Evolutionary conservation across 92 coral and sea anemone species (phyloP).

Genomic region (Porites lobata): DNA sequence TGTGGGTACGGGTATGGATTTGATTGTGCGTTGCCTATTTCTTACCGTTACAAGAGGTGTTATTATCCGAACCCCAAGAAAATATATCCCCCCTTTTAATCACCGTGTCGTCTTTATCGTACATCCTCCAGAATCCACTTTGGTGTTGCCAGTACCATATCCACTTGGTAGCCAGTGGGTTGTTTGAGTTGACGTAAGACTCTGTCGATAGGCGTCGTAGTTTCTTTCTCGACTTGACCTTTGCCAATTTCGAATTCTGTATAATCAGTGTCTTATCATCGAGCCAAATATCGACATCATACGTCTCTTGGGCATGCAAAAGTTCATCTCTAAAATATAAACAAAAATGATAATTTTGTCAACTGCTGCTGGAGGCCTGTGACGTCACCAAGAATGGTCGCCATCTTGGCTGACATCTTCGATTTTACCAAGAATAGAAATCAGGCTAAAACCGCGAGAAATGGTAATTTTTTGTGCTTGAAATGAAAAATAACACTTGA

Average conservation of each 20-base stretch:
- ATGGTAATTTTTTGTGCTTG: too few relatives aligned
- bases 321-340: background rate
- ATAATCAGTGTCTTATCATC: constrained; percentile 9
- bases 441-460: too few relatives aligned
- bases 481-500: too few relatives aligned
- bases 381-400: too few relatives aligned
- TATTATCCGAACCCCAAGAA: too few relatives aligned
- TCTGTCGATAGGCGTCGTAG: background rate
- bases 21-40: too few relatives aligned
- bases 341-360: too few relatives aligned
- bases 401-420: too few relatives aligned
- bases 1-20: too few relatives aligned
- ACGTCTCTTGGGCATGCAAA: background rate
- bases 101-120: constrained; percentile 16
- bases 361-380: too few relatives aligned
- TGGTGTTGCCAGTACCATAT: constrained; percentile 54
- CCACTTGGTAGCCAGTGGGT: constrained; percentile 35
- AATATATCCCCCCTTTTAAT: background rate
- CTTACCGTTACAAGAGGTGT: too few relatives aligned
- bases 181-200: constrained; percentile 1
- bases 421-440: too few relatives aligned
- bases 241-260: constrained; percentile 12
- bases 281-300: background rate
- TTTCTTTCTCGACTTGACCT: constrained; percentile 11
- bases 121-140: constrained; percentile 16